phyloP scores from a whole-genome alignment of 2,888 invertebrate genomes.

The Uloborus plumipes region DNA sequence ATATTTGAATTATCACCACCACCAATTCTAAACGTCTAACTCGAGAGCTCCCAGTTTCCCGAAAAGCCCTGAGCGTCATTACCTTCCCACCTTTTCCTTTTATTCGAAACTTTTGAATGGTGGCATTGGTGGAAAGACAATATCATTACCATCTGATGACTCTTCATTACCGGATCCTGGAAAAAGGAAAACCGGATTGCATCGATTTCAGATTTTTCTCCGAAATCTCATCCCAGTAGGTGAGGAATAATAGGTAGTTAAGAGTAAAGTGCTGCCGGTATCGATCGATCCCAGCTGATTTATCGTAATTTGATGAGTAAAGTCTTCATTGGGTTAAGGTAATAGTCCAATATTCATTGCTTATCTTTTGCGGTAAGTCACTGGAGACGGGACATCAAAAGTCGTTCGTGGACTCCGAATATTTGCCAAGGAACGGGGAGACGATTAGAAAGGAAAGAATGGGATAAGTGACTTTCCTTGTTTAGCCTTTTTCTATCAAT shows the following conservation, averaged over 20 bases:
- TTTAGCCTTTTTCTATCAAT: no score
- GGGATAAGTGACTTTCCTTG: no score
- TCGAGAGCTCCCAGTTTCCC: not conserved
- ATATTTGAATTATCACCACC: no score
- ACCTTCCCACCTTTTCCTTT: not conserved
- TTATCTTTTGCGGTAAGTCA: slow-evolving; percentile 4
- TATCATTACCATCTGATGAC: slow-evolving; percentile 13
- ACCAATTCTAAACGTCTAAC: no score
- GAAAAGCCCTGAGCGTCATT: not conserved
- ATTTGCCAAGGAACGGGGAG: no score
- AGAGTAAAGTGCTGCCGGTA: slow-evolving; percentile 6
- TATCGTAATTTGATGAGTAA: slow-evolving; percentile 18
- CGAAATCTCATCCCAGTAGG: slow-evolving; percentile 9
- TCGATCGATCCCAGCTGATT: slow-evolving; percentile 5
- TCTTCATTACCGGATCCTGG: slow-evolving; percentile 9
- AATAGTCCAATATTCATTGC: slow-evolving; percentile 11
- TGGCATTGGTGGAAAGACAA: slow-evolving; percentile 4
- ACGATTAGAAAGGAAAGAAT: no score
- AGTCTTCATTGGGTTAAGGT: slow-evolving; percentile 15
- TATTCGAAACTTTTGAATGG: not conserved
- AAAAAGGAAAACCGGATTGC: slow-evolving; percentile 10
- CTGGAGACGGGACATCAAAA: slow-evolving; percentile 7
- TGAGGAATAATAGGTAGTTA: slow-evolving; percentile 18
- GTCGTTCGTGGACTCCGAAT: not conserved
- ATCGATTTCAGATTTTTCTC: slow-evolving; percentile 16